Base-by-base conservation (phyloP, 2,113 vertebrate genomes). In the Ceyx melanurus region DNA sequence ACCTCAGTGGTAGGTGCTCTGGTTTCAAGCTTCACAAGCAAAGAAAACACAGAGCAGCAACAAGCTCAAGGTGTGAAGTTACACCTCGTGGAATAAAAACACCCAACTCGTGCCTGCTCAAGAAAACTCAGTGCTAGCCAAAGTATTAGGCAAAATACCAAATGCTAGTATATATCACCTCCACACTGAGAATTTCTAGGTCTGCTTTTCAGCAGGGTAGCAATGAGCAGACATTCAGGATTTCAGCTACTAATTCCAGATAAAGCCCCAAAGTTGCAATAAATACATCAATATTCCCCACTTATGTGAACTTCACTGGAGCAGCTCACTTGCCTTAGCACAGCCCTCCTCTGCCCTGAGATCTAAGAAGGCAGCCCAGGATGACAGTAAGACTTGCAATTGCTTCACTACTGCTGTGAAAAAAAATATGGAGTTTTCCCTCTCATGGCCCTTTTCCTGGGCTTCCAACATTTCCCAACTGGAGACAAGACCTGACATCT, bases 231-330 rank as follows among this genome's bases (percentile, higher is more conserved):
- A 15, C 31, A 31, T 37, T 37, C 0, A 0, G 8, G 16, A 67
- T 17, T 62, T 78, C 65, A 54, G 46, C 33, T 77, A 58, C 21
- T 11, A 35, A 37, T 29, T 60, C 28, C 81, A 40, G 20, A 15
- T 12, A 29, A 73, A 72, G 23, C 11, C 0, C 0, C 35, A 65
- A 73, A 48, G 60, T 0, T 20, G 3, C 62, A 79, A 15, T 3
- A 2, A 79, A 15, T 3, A 2, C 3, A 57, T 37, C 22, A 54
- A 37, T 37, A 37, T 37, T 37, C 37, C 37, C 37, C 37, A 37
- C 37, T 37, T 37, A 4, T 37, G 37, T 37, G 37, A 37, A 37
- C 37, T 37, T 35, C 51, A 48, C 22, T 13, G 45, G 54, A 54
- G 51, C 33, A 81, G 19, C 25, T 43, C 5, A 4, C 5, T 48